Evolutionary conservation across 2,797 vertebrate species (phyloP), one percentile per base, ranked within the genome.

Genomic region (Leptodactylus fallax): DNA sequence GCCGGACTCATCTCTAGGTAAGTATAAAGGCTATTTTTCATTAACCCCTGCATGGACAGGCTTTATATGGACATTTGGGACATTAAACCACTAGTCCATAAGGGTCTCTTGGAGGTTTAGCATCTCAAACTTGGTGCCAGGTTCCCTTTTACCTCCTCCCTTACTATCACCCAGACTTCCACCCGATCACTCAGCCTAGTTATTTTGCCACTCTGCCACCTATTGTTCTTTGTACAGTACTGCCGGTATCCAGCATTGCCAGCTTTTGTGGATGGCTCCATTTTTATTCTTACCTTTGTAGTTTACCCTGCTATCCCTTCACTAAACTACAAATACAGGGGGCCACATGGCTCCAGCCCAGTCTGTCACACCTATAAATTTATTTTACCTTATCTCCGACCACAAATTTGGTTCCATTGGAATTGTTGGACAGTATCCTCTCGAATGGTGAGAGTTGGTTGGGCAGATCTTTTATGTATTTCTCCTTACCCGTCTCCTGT

Each of bases 401-500:
- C 0, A 96, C 91, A 89, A 95, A 96, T 72, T 87, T 87, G 58
- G 92, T 85, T 63, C 95, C 94, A 17, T 92, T 92, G 67, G 91
- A 87, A 83, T 91, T 95, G 85, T 94, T 91, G 71, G 91, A 89
- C 90, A 96, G 91, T 51, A 94, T 89, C 0, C 87, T 92, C 72
- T 96, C 95, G 77, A 96, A 96, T 16, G 93, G 92, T 49, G 90
- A 90, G 81, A 96, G 92, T 0, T 93, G 91, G 36, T 51, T 85
- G 0, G 94, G 90, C 71, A 96, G 90, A 1, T 93, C 93, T 80
- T 94, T 92, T 85, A 95, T 86, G 10, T 95, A 96, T 0, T 90
- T 83, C 0, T 93, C 93, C 90, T 96, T 96, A 60, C 95, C 95
- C 0, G 90, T 91, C 0, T 95, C 95, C 95, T 96, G 90, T n/a